phyloP scores from a whole-genome alignment of 2,113 vertebrate species.

The Tachycineta bicolor region DNA sequence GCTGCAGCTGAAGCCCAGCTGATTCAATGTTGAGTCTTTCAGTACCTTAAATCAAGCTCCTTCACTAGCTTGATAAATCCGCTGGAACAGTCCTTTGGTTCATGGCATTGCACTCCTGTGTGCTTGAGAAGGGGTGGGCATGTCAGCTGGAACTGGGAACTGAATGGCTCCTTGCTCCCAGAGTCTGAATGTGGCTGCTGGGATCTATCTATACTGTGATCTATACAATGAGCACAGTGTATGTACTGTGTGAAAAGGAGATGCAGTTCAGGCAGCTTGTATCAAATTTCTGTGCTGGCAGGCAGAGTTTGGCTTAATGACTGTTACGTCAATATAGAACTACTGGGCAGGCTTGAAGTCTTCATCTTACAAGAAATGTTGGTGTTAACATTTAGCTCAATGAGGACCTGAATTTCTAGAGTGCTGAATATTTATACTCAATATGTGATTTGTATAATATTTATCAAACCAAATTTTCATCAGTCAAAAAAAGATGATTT shows the following conservation, averaged over 20 bases:
- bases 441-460: not conserved
- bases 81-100: not conserved
- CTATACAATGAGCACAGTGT: slow-evolving; percentile 41
- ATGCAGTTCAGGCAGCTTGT: not conserved
- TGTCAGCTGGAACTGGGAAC: not conserved
- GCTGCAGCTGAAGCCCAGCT: not conserved
- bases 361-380: not conserved
- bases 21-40: not conserved
- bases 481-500: not conserved
- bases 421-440: not conserved
- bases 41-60: not conserved
- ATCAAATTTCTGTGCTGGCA: slow-evolving; percentile 11
- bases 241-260: not conserved
- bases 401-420: not conserved
- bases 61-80: not conserved
- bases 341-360: not conserved
- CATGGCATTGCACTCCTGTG: not conserved
- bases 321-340: slow-evolving; percentile 31
- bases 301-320: not conserved
- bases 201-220: not conserved
- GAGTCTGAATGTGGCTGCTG: not conserved
- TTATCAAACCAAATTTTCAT: not conserved
- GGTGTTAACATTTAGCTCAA: not conserved
- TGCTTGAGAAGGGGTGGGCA: not conserved
- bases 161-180: not conserved